A percentile compares a stretch with the other conserved stretches of the same genome.
Evolutionary conservation across 2,113 vertebrate genomes (phyloP).

Genomic region (Choloepus hoffmanni): DNA sequence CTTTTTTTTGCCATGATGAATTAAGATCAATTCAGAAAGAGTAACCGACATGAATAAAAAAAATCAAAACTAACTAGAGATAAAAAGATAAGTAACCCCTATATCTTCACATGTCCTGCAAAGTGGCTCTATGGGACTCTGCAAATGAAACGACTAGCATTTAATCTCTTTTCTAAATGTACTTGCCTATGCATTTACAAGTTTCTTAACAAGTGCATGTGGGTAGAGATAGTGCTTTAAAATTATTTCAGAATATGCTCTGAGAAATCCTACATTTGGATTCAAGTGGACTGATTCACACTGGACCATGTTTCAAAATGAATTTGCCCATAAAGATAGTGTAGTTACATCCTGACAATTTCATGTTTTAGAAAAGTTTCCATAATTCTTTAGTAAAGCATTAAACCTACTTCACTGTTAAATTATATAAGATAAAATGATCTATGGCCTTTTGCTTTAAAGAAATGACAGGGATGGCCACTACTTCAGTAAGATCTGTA

Average conservation of each 20-base stretch:
- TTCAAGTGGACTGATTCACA: constrained; percentile 16
- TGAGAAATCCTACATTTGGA: neutral
- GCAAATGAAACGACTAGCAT: neutral
- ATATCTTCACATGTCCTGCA: neutral
- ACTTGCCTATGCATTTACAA: constrained; percentile 3
- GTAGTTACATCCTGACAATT: constrained; percentile 54
- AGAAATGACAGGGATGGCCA: constrained; percentile 54
- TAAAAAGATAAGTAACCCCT: constrained; percentile 46
- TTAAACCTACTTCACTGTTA: constrained; percentile 74
- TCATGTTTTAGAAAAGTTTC: constrained; percentile 67
- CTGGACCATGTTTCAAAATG: constrained; percentile 64
- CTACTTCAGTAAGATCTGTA: constrained; percentile 63
- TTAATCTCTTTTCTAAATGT: constrained; percentile 34
- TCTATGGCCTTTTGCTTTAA: constrained; percentile 44
- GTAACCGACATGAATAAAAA: constrained; percentile 27
- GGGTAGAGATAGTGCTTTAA: neutral
- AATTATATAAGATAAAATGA: constrained; percentile 30
- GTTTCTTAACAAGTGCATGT: constrained; percentile 24
- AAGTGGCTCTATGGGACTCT: neutral
- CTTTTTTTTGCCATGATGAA: constrained; percentile 36
- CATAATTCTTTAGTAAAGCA: constrained; percentile 73
- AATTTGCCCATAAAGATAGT: constrained; percentile 67
- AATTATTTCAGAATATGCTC: constrained; percentile 7
- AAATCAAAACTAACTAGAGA: constrained; percentile 42
- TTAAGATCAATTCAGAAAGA: constrained; percentile 26